These are phyloP conservation scores for Macrochelys suwanniensis DNA, from an alignment of 2,797 vertebrate species.

Conservation along the genomic window DNA sequence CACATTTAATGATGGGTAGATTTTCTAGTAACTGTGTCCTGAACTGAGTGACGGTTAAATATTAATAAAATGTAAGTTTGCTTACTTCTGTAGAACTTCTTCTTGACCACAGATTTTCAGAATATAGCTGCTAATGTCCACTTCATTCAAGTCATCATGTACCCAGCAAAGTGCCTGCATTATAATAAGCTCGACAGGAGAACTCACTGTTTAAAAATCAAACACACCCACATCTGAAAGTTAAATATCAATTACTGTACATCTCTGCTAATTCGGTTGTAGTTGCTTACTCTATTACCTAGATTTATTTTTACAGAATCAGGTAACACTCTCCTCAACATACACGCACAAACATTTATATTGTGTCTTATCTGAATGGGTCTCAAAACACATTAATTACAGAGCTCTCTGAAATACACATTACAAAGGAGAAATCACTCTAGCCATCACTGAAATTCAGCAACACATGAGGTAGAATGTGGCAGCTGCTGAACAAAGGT, in stretches of 20 bases:
- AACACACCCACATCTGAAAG: background rate
- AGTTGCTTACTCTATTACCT: background rate
- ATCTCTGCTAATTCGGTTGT: background rate
- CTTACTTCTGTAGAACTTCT: constrained; percentile 98
- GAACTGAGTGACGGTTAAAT: constrained; percentile 19
- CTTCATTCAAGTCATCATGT: constrained; percentile 96
- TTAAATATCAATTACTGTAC: constrained; percentile 22
- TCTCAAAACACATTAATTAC: background rate
- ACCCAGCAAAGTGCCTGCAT: constrained; percentile 99
- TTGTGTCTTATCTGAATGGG: background rate
- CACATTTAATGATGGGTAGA: background rate
- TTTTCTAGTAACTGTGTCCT: constrained; percentile 1
- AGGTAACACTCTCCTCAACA: background rate
- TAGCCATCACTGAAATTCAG: too few relatives aligned
- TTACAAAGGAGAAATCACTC: background rate
- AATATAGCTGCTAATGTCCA: constrained; percentile 94
- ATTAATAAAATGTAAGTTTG: constrained; percentile 60
- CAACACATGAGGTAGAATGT: background rate
- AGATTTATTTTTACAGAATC: background rate
- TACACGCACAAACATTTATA: background rate
- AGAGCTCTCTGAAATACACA: background rate
- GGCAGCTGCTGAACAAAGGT: background rate
- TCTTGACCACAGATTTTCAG: constrained; percentile 97
- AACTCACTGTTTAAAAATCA: constrained; percentile 88
- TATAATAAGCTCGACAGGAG: constrained; percentile 96